Evolutionary conservation across 2,888 invertebrate genomes (phyloP).

Genomic region (Drosophila picticornis): DNA sequence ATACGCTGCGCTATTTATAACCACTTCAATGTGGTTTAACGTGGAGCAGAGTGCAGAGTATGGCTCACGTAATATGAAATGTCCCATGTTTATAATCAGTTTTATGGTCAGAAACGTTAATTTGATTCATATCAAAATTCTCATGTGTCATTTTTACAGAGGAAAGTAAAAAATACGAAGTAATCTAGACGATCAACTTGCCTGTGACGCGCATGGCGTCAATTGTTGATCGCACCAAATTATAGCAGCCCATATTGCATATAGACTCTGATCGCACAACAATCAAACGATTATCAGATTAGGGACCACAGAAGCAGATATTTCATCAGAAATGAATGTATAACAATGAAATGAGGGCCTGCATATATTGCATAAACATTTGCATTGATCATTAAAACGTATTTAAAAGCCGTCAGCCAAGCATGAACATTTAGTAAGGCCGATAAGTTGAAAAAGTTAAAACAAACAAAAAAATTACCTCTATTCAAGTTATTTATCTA

Average conservation of each 20-base stretch:
- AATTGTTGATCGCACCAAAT: background rate
- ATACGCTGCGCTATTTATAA: constrained; percentile 33
- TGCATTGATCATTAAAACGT: constrained; percentile 17
- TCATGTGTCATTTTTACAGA: constrained; percentile 22
- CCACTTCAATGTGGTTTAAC: constrained; percentile 40
- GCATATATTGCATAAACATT: constrained; percentile 5
- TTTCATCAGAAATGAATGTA: background rate
- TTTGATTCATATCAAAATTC: constrained; percentile 33
- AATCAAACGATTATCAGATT: background rate
- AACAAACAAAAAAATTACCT: background rate
- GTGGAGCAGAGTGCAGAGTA: constrained; percentile 6
- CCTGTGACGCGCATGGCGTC: constrained; percentile 23
- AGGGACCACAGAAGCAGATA: background rate
- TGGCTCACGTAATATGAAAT: constrained; percentile 1
- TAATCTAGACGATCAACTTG: constrained; percentile 12
- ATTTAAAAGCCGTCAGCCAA: constrained; percentile 17
- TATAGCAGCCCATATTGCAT: background rate
- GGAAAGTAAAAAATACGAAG: constrained; percentile 12
- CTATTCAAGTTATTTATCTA: background rate
- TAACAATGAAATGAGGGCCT: constrained; percentile 1
- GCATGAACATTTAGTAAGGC: constrained; percentile 23
- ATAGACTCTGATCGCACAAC: background rate
- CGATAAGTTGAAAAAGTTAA: constrained; percentile 8
- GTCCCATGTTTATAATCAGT: constrained; percentile 24
- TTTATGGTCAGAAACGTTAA: constrained; percentile 14